Conservation (phyloP, 2,113 vertebrate species). For the Microcebus lehilahytsara region DNA sequence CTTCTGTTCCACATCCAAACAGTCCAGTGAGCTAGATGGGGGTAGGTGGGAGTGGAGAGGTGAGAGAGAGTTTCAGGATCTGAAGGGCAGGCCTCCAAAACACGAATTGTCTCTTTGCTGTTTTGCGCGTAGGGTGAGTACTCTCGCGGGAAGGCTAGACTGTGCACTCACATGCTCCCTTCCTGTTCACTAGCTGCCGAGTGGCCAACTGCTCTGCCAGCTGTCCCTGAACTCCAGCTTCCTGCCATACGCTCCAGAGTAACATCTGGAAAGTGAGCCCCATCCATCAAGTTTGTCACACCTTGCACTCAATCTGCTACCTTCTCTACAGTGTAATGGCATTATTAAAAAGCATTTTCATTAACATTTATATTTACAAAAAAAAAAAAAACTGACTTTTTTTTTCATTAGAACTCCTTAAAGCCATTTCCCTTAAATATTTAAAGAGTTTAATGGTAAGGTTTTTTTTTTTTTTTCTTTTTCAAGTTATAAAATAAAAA, state of each 20-base stretch:
- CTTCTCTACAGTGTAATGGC: conserved; percentile 96
- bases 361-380: conserved; percentile 97
- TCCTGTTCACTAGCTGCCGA: conserved; percentile 77
- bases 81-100: conserved; percentile 70
- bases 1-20: conserved; percentile 80
- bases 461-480: conserved; percentile 75
- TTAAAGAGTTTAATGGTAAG: conserved; percentile 94
- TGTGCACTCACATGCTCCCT: conserved; percentile 70
- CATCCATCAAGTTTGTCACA: conserved; percentile 77
- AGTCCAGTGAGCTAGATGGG: conserved; percentile 74
- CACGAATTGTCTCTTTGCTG: conserved; percentile 11
- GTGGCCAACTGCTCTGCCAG: conserved; percentile 76
- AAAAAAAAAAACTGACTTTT: conserved; percentile 85
- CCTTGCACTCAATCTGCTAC: conserved; percentile 88
- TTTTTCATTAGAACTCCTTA: conserved; percentile 90
- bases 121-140: background rate
- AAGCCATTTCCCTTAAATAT: conserved; percentile 97
- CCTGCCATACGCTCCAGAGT: conserved; percentile 67
- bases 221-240: conserved; percentile 78
- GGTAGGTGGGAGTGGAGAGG: background rate
- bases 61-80: conserved; percentile 49
- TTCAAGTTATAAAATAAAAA: conserved; percentile 99
- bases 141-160: conserved; percentile 51
- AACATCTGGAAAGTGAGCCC: conserved; percentile 74
- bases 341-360: conserved; percentile 89